phyloP scores from a whole-genome alignment of 2,113 vertebrate species.

The Rhombomys opimus region DNA sequence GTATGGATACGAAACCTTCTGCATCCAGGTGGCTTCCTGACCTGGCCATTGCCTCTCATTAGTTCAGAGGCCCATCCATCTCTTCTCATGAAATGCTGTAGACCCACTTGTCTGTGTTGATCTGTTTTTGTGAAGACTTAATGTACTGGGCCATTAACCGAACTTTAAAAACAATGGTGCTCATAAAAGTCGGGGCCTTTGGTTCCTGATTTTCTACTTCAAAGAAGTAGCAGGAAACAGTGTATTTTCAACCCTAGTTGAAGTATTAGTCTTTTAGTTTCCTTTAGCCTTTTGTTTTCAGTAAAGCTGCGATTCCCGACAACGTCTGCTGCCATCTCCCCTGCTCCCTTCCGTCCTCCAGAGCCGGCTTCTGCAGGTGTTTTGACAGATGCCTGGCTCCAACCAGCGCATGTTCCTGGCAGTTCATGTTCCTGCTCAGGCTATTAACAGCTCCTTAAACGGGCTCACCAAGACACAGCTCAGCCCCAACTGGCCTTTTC shows the following conservation, averaged over 20 bases:
- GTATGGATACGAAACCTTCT: no score
- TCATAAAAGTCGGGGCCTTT: background rate
- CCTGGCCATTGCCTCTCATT: background rate
- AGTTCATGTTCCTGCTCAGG: background rate
- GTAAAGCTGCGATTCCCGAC: background rate
- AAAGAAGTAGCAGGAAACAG: background rate
- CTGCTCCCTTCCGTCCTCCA: background rate
- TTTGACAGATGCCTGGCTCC: slow-evolving; percentile 12
- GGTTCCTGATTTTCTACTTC: background rate
- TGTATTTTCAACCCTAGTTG: background rate
- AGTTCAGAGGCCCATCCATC: background rate
- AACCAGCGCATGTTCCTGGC: background rate
- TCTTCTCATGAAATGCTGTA: background rate
- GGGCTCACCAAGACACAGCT: background rate
- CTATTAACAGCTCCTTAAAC: background rate
- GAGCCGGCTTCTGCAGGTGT: background rate
- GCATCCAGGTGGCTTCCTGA: background rate
- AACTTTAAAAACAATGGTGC: background rate
- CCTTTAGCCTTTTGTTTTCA: background rate
- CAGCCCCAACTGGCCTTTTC: background rate
- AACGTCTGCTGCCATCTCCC: background rate
- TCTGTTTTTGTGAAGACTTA: background rate
- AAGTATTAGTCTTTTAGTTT: background rate
- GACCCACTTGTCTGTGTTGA: background rate
- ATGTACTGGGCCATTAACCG: background rate